Conservation (phyloP, 2,888 invertebrate species). For the Lasioglossum oenotherae region DNA sequence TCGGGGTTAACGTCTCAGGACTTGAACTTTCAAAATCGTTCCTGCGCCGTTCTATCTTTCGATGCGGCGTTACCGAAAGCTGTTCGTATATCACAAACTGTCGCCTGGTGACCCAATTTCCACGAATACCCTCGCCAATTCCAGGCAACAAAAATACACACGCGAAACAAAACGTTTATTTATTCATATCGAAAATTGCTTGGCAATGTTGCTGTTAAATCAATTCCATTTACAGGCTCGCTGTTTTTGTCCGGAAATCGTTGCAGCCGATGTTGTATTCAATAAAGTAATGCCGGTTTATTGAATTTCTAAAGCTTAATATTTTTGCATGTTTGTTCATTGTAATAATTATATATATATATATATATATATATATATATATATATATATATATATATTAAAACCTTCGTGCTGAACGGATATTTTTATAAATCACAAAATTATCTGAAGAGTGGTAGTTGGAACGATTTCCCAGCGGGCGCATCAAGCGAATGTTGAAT, state of each 20-base stretch:
- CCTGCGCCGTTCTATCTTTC: neutral
- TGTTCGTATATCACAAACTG: neutral
- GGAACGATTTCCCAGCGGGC: neutral
- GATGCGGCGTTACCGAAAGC: neutral
- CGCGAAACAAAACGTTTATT: neutral
- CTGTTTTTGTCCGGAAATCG: neutral
- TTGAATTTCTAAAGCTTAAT: neutral
- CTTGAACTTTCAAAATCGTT: constrained; percentile 13
- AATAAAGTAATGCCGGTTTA: neutral
- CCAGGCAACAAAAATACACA: neutral
- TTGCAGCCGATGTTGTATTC: neutral
- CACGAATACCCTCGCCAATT: neutral
- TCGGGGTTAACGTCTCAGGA: constrained; percentile 1
- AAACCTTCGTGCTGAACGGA: neutral
- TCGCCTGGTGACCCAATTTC: neutral
- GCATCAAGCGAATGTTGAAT: neutral
- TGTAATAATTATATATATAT: too few relatives aligned
- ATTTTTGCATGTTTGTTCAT: neutral
- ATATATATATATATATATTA: too few relatives aligned
- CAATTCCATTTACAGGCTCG: neutral
- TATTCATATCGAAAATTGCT: neutral
- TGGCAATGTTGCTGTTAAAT: neutral
- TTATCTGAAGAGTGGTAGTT: neutral
- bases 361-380: too few relatives aligned
- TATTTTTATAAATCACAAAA: neutral